Evolutionary conservation across 2,888 invertebrate species (phyloP).

Genomic region (Cinara cedri): DNA sequence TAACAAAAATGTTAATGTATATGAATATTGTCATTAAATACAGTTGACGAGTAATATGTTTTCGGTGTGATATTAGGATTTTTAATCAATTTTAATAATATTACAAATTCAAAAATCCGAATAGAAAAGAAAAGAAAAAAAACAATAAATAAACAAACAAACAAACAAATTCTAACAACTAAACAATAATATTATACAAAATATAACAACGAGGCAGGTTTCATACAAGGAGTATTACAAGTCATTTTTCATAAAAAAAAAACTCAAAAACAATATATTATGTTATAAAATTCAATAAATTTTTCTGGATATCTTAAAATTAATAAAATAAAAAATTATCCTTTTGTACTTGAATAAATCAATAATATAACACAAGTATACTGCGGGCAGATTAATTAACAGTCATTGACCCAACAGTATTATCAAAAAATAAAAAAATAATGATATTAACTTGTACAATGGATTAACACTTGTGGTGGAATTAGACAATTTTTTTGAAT

Average conservation of each 20-base stretch:
- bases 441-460: neutral
- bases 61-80: neutral
- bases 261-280: neutral
- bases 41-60: neutral
- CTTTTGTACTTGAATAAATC: neutral
- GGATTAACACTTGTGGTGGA: neutral
- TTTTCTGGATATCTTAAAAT: neutral
- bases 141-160: constrained; percentile 29
- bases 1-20: neutral
- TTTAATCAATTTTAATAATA: constrained; percentile 10
- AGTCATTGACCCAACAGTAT: constrained; percentile 34
- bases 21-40: neutral
- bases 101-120: constrained; percentile 10
- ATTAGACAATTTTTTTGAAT: constrained; percentile 19
- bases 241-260: neutral
- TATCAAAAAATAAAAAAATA: constrained; percentile 8
- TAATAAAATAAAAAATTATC: neutral
- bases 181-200: constrained; percentile 28
- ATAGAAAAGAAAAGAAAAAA: constrained; percentile 10
- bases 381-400: constrained; percentile 30
- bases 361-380: constrained; percentile 1
- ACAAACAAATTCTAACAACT: constrained; percentile 33
- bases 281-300: neutral
- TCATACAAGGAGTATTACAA: neutral
- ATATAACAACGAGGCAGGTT: neutral